These are phyloP conservation scores for Andricus curvator DNA, from an alignment of 2,888 invertebrate species.

Conservation along the genomic window DNA sequence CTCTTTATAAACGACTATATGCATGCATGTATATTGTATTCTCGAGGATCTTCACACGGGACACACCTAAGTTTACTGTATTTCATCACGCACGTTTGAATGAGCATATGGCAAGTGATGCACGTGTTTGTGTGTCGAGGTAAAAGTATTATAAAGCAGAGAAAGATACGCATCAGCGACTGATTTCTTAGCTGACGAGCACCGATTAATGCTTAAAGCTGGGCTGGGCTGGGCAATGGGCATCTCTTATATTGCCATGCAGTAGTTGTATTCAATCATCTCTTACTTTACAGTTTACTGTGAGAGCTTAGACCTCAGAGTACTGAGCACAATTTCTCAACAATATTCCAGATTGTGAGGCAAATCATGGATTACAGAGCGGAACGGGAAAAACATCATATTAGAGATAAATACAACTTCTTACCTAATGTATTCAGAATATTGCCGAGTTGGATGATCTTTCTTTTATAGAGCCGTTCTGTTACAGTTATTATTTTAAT, in stretches of 20 bases:
- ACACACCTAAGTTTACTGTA: conserved; percentile 8
- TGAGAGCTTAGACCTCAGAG: too few species aligned
- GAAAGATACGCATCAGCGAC: conserved; percentile 3
- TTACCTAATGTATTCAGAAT: not conserved
- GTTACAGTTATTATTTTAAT: too few species aligned
- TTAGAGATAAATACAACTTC: not conserved
- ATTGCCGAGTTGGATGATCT: not conserved
- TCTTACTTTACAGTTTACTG: not conserved
- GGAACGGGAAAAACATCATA: conserved; percentile 2
- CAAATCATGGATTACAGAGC: not conserved
- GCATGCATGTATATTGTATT: not conserved
- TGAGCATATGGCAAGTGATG: conserved; percentile 2
- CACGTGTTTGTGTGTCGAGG: conserved; percentile 6
- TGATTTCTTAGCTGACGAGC: conserved; percentile 10
- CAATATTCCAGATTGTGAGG: not conserved
- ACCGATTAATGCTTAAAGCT: not conserved
- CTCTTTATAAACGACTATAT: conserved; percentile 3
- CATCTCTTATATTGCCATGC: too few species aligned
- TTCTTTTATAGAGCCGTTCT: not conserved
- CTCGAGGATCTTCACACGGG: conserved; percentile 2
- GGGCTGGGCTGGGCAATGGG: not conserved
- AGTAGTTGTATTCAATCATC: not conserved
- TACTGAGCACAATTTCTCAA: not conserved
- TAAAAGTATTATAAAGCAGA: conserved; percentile 12
- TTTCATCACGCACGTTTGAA: conserved; percentile 3